These are phyloP conservation scores for Paratrypauchen microcephalus DNA, from an alignment of 2,797 vertebrate species.

Conservation along the genomic window DNA sequence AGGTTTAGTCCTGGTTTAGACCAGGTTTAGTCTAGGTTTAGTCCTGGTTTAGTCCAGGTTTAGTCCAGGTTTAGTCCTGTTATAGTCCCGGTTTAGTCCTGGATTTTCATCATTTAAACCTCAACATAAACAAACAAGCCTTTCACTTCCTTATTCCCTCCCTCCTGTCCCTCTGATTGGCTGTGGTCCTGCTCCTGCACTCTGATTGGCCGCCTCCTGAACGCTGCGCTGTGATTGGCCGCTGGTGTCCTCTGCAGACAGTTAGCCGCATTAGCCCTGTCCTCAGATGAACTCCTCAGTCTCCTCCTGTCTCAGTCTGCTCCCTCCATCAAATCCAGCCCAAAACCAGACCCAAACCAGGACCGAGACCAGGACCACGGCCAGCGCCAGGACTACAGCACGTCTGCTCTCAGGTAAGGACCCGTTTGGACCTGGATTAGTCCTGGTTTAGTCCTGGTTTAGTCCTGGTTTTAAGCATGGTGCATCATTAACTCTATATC, in stretches of 20 bases:
- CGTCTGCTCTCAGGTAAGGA: background rate
- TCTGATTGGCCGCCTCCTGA: constrained; percentile 14
- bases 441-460: constrained; percentile 6
- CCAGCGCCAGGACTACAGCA: background rate
- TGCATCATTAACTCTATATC: too few relatives aligned
- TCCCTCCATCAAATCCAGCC: constrained; percentile 6
- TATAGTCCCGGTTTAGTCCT: constrained; percentile 2
- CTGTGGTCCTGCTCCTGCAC: background rate
- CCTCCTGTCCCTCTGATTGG: background rate
- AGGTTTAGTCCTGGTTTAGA: background rate
- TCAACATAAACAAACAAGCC: background rate
- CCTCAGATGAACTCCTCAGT: constrained; percentile 74
- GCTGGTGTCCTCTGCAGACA: constrained; percentile 67
- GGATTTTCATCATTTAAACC: background rate
- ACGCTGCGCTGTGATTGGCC: constrained; percentile 5
- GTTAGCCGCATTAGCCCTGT: constrained; percentile 77
- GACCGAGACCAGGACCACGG: background rate
- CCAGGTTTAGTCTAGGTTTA: background rate
- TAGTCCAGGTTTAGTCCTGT: background rate
- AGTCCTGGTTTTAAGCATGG: background rate
- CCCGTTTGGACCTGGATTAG: constrained; percentile 2
- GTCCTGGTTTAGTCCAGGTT: background rate
- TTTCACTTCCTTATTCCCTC: constrained; percentile 1
- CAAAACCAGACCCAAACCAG: background rate
- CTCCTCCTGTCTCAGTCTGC: constrained; percentile 60